phyloP scores from a whole-genome alignment of 2,113 vertebrate species.

The Guaruba guarouba region DNA sequence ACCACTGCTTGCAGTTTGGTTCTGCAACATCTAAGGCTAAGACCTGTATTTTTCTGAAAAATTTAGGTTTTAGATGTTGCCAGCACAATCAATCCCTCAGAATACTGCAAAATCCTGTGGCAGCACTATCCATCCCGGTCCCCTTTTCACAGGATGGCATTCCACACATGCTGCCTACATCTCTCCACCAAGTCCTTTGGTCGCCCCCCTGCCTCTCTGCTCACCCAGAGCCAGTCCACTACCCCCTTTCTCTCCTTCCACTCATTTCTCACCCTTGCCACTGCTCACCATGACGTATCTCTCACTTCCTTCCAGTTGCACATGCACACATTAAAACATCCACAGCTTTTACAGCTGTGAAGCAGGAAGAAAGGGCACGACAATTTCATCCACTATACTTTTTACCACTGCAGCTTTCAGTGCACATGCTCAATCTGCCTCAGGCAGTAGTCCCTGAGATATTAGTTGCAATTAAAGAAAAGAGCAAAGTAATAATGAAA shows the following conservation, averaged over 20 bases:
- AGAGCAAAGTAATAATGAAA: constrained; percentile 26
- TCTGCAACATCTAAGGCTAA: not conserved
- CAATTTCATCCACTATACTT: not conserved
- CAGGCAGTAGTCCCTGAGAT: not conserved
- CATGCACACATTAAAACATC: not conserved
- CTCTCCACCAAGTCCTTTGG: accelerated
- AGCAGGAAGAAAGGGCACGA: not conserved
- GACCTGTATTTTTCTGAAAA: not conserved
- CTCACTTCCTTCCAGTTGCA: not conserved
- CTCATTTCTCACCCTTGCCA: not conserved
- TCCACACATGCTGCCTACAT: accelerated
- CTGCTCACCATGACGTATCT: not conserved
- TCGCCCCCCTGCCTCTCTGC: not conserved
- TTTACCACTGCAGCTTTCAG: not conserved
- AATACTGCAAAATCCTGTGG: not conserved
- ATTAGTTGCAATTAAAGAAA: constrained; percentile 8
- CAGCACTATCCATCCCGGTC: accelerated
- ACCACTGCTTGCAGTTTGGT: not conserved
- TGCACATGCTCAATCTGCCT: not conserved
- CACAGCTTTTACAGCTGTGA: not conserved
- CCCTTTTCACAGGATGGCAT: accelerated
- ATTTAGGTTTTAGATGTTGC: not conserved
- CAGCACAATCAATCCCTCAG: not conserved
- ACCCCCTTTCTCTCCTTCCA: not conserved
- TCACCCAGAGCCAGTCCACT: accelerated